Evolutionary conservation across 2,113 vertebrate genomes (phyloP), one percentile per base, ranked within the genome.

Genomic region (Ciconia stormi): DNA sequence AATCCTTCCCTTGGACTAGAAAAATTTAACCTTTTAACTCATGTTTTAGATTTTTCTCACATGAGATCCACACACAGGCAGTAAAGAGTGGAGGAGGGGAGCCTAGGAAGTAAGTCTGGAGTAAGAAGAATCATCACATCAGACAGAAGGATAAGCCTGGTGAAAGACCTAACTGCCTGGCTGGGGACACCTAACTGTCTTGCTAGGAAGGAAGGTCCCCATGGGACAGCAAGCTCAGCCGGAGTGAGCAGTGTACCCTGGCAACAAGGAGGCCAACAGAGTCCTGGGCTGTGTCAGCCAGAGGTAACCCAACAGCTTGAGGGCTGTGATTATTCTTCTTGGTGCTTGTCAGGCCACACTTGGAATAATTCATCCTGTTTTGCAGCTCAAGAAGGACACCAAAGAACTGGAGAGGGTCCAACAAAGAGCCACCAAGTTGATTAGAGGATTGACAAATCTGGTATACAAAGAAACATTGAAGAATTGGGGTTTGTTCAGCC

Each of bases 321-420:
- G 30, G 29, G 13, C 5, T 82, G 38, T 23, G 25, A 32, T 69
- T 53, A 59, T 32, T 93, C 30, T 21, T 94, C 36, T 34, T 26
- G 10, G 8, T 0, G 0, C 11, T 65, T 83, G 7, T 63, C 44
- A 63, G 30, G 17, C n/a, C 25, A 52, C 17, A 52, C 1, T 32
- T 65, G 23, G 27, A 87, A 62, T 27, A 55, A 42, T 62, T 74
- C 13, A n/a, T 47, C 30, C 53, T 81, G 30, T 12, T 73, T 77
- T 44, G 27, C 62, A 61, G 29, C 46, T 89, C 44, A 87, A 9
- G 46, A 74, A 71, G 13, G 23, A 36, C 58, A 42, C 2, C 32
- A 38, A 91, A 80, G n/a, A 32, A 49, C 21, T 16, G 47, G 19
- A 44, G 9, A 87, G 3, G 6, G 13, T 32, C 22, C 63, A 63